Conservation (phyloP, 2,797 vertebrate species). For the Acanthurus tractus region DNA sequence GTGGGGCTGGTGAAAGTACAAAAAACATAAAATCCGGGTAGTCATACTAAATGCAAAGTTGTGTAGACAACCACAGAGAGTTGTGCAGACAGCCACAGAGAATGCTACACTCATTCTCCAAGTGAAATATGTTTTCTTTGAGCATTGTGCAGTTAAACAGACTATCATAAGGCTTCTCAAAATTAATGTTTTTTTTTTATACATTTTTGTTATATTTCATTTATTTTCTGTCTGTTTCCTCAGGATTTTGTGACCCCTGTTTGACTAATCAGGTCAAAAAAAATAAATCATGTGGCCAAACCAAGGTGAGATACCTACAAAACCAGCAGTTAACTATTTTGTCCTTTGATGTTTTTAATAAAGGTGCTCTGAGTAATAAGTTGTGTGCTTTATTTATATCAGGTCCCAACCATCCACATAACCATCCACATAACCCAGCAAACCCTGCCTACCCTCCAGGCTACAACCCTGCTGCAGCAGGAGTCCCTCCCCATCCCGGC, state of each 20-base stretch:
- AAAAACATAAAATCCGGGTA: too few species aligned
- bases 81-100: too few species aligned
- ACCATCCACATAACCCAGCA: slow-evolving; percentile 55
- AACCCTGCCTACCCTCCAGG: slow-evolving; percentile 82
- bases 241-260: slow-evolving; percentile 18
- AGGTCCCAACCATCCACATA: slow-evolving; percentile 74
- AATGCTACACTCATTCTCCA: too few species aligned
- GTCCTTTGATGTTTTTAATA: neutral
- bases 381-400: slow-evolving; percentile 17
- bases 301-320: slow-evolving; percentile 74
- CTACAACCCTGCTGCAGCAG: slow-evolving; percentile 72
- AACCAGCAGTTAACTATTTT: neutral
- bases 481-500: slow-evolving; percentile 68
- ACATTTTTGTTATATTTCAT: neutral
- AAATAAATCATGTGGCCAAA: slow-evolving; percentile 80
- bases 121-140: too few species aligned
- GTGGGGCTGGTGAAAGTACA: too few species aligned
- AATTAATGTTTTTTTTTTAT: too few species aligned
- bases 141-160: too few species aligned
- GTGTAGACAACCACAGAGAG: too few species aligned
- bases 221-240: slow-evolving; percentile 12
- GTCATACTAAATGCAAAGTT: too few species aligned
- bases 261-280: slow-evolving; percentile 8
- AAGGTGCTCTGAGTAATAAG: neutral
- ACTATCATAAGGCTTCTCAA: too few species aligned